These are phyloP conservation scores for Albula glossodonta DNA, from an alignment of 2,113 vertebrate genomes.

Conservation along the genomic window DNA sequence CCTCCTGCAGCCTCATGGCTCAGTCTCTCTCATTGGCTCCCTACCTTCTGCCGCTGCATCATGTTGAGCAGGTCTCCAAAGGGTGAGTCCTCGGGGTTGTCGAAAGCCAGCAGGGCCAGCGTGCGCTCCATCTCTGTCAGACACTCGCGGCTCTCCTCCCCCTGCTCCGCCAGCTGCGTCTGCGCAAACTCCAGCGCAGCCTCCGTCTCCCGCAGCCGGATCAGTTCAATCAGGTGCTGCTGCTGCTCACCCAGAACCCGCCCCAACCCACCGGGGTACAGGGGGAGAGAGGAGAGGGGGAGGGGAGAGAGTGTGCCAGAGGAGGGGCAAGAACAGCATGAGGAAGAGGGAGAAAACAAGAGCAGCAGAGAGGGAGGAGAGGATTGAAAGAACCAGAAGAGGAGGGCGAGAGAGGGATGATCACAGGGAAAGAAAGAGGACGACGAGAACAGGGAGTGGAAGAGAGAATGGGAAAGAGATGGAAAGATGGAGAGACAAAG, in stretches of 20 bases:
- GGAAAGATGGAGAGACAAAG: background rate
- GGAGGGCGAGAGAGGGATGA: background rate
- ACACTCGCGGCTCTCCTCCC: slow-evolving; percentile 96
- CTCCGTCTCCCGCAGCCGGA: slow-evolving; percentile 94
- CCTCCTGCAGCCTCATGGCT: background rate
- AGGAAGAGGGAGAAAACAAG: background rate
- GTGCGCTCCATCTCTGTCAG: slow-evolving; percentile 98
- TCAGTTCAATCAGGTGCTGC: slow-evolving; percentile 97
- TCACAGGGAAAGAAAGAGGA: background rate
- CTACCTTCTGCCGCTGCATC: slow-evolving; percentile 97
- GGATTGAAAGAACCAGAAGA: background rate
- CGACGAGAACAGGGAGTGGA: background rate
- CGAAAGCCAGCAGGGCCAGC: slow-evolving; percentile 91
- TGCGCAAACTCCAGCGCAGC: slow-evolving; percentile 97
- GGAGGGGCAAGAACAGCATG: too few relatives aligned
- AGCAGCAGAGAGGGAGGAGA: too few relatives aligned
- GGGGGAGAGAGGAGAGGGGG: background rate
- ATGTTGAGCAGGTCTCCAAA: slow-evolving; percentile 97
- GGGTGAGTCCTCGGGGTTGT: slow-evolving; percentile 95
- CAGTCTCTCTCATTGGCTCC: background rate
- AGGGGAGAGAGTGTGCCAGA: background rate
- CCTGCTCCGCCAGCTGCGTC: slow-evolving; percentile 95
- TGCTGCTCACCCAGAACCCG: slow-evolving; percentile 69
- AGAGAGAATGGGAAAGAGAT: background rate
- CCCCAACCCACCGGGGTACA: background rate